Base-by-base conservation (phyloP, 1,140 invertebrate genomes). In the Zaprionus camerounensis region DNA sequence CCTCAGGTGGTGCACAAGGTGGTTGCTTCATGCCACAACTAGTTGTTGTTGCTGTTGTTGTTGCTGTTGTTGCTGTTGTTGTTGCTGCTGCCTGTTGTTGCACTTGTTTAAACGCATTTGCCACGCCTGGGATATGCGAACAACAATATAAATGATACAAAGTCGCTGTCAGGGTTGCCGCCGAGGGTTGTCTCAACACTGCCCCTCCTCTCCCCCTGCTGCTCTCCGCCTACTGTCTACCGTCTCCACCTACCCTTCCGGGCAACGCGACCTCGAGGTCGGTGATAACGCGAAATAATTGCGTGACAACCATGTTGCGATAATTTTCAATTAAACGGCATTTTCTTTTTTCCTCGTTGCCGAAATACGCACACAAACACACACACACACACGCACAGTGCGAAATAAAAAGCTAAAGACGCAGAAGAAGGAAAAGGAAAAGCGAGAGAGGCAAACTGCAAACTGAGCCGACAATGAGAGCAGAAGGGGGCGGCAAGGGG, bases 271-370 rank as follows among this genome's bases (percentile, higher is more conserved):
- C 28, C 31, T 53, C 62, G 46, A 71, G 44, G 13, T 76, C 46
- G 81, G 85, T 90, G 85, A 90, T 90, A 90, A 90, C 85, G 85
- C 75, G 85, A 90, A 90, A 87, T 92, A 92, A 92, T 92, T 92
- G 91, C 90, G 90, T 91, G 84, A 92, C 90, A 92, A 92, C 86
- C 91, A 90, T 92, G 86, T 88, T 82, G 83, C 80, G 91, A 92
- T 92, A 92, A 92, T 92, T 91, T 91, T 92, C 91, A 91, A 92
- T 92, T 91, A 92, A 91, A 92, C 77, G 80, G 71, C 84, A 78
- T 84, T 88, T 87, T 87, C 78, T 55, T 62, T 84, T 76, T 71
- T 64, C 44, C 59, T 56, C 72, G 65, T 73, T 68, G 68, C 65
- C 65, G 61, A 75, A 75, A 69, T 63, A 58, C 56, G 36, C 38